Conservation (phyloP, 2,888 invertebrate species). For the Furcula furcula region DNA sequence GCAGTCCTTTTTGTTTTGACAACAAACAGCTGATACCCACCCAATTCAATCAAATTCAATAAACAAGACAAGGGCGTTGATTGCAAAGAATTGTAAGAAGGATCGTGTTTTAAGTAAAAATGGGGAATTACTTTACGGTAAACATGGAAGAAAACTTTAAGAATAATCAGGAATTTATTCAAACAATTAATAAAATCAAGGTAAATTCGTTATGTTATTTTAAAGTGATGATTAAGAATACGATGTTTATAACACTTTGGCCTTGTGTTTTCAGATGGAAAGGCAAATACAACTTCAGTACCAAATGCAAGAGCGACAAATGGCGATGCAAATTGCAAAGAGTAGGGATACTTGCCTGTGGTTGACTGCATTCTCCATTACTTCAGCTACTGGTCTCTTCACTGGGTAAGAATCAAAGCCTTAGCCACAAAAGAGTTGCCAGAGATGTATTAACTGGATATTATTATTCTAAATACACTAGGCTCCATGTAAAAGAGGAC, state of each 20-base stretch:
- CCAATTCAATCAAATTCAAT: conserved; percentile 2
- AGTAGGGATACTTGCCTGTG: conserved; percentile 88
- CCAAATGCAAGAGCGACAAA: conserved; percentile 88
- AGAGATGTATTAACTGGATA: too few species aligned
- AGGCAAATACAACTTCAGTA: conserved; percentile 91
- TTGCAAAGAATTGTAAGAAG: conserved; percentile 20
- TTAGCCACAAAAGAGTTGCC: too few species aligned
- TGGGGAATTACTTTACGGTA: conserved; percentile 83
- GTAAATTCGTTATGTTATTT: conserved; percentile 51
- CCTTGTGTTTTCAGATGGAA: conserved; percentile 82
- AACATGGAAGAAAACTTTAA: conserved; percentile 86
- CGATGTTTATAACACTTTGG: background rate
- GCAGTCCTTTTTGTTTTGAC: conserved; percentile 12
- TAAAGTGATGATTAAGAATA: background rate
- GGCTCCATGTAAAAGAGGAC: too few species aligned
- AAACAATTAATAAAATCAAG: conserved; percentile 84
- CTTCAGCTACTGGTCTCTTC: conserved; percentile 75
- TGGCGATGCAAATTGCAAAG: conserved; percentile 86
- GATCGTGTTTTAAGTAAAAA: conserved; percentile 30
- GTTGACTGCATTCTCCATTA: conserved; percentile 85
- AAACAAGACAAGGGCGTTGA: conserved; percentile 15
- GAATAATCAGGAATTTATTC: conserved; percentile 86
- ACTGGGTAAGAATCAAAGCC: conserved; percentile 79
- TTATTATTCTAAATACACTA: too few species aligned
- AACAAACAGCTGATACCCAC: conserved; percentile 23